Evolutionary conservation across 2,888 invertebrate species (phyloP).

Genomic region (Nemotelus pantherinus): DNA sequence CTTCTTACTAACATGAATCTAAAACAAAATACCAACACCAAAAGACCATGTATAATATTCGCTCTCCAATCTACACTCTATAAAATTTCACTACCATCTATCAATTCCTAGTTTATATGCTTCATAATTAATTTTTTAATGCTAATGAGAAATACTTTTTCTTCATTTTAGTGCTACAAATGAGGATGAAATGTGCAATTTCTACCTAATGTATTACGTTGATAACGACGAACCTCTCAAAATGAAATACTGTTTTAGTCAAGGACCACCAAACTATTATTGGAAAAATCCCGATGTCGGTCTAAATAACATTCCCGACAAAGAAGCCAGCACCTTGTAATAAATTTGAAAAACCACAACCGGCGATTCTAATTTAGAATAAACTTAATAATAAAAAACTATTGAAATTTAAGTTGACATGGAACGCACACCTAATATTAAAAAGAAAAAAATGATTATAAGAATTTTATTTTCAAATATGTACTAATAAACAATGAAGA

Average conservation of each 20-base stretch:
- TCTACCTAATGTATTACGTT: conserved; percentile 94
- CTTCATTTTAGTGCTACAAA: conserved; percentile 74
- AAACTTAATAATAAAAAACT: conserved; percentile 16
- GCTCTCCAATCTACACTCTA: background rate
- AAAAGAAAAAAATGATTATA: background rate
- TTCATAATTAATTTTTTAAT: background rate
- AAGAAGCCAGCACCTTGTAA: conserved; percentile 70
- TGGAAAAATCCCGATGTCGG: conserved; percentile 76
- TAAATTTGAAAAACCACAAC: conserved; percentile 4
- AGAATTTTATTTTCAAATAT: background rate
- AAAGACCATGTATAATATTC: background rate
- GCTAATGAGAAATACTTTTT: background rate
- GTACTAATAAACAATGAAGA: background rate
- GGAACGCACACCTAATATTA: background rate
- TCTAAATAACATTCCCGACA: conserved; percentile 79
- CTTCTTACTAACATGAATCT: too few relatives aligned
- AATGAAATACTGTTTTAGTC: conserved; percentile 84
- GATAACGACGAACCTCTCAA: conserved; percentile 77
- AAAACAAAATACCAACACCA: too few relatives aligned
- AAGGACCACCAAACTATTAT: conserved; percentile 85
- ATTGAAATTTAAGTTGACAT: conserved; percentile 8
- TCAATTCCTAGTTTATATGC: background rate
- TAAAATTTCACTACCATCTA: background rate
- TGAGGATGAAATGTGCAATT: conserved; percentile 95
- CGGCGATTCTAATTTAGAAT: background rate